phyloP scores from a whole-genome alignment of 2,797 vertebrate genomes.

The Clarias fuscus region DNA sequence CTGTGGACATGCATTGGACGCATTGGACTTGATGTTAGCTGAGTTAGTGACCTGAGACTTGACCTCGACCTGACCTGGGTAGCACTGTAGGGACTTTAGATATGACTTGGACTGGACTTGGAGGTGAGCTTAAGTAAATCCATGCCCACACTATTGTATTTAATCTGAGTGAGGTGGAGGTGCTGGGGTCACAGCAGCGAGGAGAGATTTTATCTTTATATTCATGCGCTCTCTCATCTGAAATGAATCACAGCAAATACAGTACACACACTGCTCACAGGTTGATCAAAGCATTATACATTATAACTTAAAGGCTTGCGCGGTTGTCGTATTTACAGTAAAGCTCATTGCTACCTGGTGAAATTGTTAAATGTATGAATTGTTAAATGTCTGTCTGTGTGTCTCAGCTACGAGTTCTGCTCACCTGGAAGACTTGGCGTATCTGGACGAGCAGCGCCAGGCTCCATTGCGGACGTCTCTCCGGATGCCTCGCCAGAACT shows the following conservation, averaged over 20 bases:
- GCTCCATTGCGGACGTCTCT: conserved; percentile 81
- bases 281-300: background rate
- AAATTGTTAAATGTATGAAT: background rate
- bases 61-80: too few relatives aligned
- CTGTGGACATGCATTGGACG: background rate
- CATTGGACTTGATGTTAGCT: background rate
- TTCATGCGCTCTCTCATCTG: background rate
- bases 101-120: background rate
- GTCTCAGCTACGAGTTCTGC: conserved; percentile 82
- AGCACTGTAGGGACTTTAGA: too few relatives aligned
- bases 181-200: background rate
- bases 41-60: background rate
- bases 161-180: background rate
- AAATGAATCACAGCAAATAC: conserved; percentile 6
- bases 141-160: background rate
- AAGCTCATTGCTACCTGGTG: too few relatives aligned
- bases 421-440: conserved; percentile 83
- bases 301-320: too few relatives aligned
- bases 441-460: conserved; percentile 85
- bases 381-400: conserved; percentile 46
- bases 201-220: background rate
- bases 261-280: background rate
- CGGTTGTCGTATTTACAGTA: too few relatives aligned
- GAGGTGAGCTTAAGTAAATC: background rate
- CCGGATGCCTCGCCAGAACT: conserved; percentile 83